phyloP scores from a whole-genome alignment of 1,140 invertebrate species.

The Drusus annulatus region DNA sequence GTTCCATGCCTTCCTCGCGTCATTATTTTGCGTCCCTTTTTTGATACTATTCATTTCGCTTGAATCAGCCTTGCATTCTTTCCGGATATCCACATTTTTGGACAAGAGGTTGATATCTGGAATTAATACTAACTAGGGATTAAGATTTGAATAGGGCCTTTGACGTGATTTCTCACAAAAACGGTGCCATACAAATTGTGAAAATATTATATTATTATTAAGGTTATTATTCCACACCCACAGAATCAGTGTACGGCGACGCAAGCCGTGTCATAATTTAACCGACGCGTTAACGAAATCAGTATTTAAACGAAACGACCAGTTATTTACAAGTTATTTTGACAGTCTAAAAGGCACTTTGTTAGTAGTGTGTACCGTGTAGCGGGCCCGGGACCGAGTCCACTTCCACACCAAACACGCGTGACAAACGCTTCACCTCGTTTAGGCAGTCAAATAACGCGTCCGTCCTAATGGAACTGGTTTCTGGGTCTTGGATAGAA shows the following conservation, averaged over 20 bases:
- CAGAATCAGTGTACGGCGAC: neutral
- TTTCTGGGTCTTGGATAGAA: neutral
- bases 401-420: conserved; percentile 15
- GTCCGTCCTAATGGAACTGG: conserved; percentile 34
- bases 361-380: neutral
- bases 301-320: conserved; percentile 33
- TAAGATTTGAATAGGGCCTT: too few relatives aligned
- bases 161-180: too few relatives aligned
- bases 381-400: neutral
- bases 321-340: conserved; percentile 30
- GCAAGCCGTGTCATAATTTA: conserved; percentile 10
- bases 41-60: too few relatives aligned
- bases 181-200: too few relatives aligned
- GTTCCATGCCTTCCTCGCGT: too few relatives aligned
- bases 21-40: too few relatives aligned
- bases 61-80: too few relatives aligned
- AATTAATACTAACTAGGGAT: too few relatives aligned
- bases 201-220: too few relatives aligned
- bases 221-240: too few relatives aligned
- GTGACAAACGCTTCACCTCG: conserved; percentile 17
- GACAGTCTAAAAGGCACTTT: conserved; percentile 27
- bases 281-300: conserved; percentile 15
- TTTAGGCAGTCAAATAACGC: conserved; percentile 9
- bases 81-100: too few relatives aligned
- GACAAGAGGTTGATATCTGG: too few relatives aligned